Conservation (phyloP, 1,140 invertebrate species). For the Apis mellifera region DNA sequence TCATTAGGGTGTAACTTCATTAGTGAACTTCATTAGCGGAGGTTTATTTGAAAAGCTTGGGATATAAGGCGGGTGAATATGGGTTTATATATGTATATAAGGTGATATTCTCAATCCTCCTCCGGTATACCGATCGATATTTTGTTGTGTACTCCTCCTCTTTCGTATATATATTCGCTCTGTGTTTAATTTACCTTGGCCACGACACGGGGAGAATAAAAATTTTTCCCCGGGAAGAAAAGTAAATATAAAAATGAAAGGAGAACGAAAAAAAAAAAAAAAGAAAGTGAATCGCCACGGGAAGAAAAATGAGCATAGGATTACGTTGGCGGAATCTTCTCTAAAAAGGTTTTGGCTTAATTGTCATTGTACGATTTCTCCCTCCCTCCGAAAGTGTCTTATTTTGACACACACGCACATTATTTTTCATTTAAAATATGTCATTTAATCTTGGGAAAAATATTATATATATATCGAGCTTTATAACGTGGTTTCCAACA, state of each 20-base stretch:
- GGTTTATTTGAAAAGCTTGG: background rate
- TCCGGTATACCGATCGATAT: background rate
- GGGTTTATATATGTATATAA: constrained; percentile 1
- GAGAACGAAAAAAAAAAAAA: background rate
- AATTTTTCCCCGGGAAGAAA: background rate
- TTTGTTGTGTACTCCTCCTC: background rate
- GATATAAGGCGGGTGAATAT: background rate
- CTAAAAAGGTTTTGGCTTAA: background rate
- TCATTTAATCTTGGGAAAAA: background rate
- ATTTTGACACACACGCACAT: background rate
- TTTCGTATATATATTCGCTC: no score
- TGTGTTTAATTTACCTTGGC: background rate
- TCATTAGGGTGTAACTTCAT: background rate
- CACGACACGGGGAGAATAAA: background rate
- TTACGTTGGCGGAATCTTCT: background rate
- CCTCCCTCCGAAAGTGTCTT: background rate
- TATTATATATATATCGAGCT: no score
- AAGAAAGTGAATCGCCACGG: background rate
- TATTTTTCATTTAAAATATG: background rate
- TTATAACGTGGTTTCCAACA: no score
- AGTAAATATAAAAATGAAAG: background rate
- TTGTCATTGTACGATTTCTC: background rate
- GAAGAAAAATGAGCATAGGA: background rate
- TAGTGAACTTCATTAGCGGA: constrained; percentile 17
- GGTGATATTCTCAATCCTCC: background rate